Evolutionary conservation across 1,140 invertebrate genomes (phyloP).

Genomic region (Tachypleus tridentatus): DNA sequence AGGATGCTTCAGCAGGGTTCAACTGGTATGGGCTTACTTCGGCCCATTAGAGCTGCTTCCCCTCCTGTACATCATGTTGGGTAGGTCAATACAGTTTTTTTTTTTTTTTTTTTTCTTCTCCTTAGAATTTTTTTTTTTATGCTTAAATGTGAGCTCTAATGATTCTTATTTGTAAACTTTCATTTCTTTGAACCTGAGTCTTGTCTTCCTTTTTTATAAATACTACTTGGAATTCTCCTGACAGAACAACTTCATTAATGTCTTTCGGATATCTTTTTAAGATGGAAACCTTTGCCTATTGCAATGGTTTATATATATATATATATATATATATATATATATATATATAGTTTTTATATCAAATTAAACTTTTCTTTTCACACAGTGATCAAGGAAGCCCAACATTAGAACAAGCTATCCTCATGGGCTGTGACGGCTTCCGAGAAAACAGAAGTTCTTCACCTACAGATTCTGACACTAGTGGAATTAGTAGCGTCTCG

Average conservation of each 20-base stretch:
- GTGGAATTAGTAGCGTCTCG: conserved; percentile 42
- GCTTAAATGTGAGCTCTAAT: not conserved
- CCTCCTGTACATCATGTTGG: no score
- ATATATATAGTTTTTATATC: not conserved
- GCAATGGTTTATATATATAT: not conserved
- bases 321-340: not conserved
- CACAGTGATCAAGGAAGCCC: conserved; percentile 42
- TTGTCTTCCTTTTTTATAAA: conserved; percentile 12
- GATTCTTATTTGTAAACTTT: conserved; percentile 7
- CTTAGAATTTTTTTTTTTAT: not conserved
- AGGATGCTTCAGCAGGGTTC: no score
- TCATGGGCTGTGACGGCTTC: conserved; percentile 32
- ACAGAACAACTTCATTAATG: conserved; percentile 12
- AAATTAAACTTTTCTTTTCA: not conserved
- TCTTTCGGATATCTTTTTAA: conserved; percentile 9
- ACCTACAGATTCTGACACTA: conserved; percentile 48
- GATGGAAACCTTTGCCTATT: no score
- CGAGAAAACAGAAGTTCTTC: conserved; percentile 43
- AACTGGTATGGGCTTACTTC: no score
- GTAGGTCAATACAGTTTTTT: no score
- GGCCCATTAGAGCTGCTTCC: no score
- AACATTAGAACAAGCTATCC: conserved; percentile 36
- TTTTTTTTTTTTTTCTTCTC: no score
- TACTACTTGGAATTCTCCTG: conserved; percentile 13
- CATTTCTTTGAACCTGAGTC: conserved; percentile 8